Evolutionary conservation across 2,888 invertebrate species (phyloP), one percentile per base, ranked within the genome.

Genomic region (Sarcophaga subvicina): DNA sequence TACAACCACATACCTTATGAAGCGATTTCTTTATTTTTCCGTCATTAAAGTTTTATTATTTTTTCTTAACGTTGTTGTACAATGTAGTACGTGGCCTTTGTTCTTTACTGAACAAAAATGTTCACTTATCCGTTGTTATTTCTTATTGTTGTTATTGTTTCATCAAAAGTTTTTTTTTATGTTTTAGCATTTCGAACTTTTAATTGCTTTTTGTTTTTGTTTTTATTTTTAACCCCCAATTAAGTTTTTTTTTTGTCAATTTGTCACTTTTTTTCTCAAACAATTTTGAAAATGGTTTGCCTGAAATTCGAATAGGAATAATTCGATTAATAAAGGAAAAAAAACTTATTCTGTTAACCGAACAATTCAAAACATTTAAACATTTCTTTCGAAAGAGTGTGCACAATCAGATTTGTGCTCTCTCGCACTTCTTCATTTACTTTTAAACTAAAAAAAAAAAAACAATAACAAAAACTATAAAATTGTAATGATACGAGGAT

Each of bases 61-160:
- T 66, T 27, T 45, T 45, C 37, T 20, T 67, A 54, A 14, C 17
- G 5, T 54, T 82, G 25, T 71, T 66, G 60, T 81, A 62, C 45
- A 14, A 54, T 27, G 22, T 67, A 62, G 78, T 81, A 75, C 75
- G 75, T 83, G 80, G 66, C 73, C 71, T 78, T 87, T 80, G 75
- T 75, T 45, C 25, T 25, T 66, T 79, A 62, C 60, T 75, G 59
- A 63, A 45, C 37, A 22, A 77, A 47, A 54, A 75, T 62, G 54
- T 25, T 76, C 20, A 60, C 54, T 88, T 78, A 25, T 88, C 70
- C 87, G 85, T 64, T 85, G 37, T 37, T 27, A 27, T 27, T 85
- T 86, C 83, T 87, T 80, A 75, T 69, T 69, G 47, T 80, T 88
- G 72, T 77, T 82, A 84, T 88, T 88, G 84, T 84, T 84, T 87